A percentile compares a stretch with the other conserved stretches of the same genome.
phyloP scores from a whole-genome alignment of 2,797 vertebrate genomes.

The Phataginus tetradactyla region DNA sequence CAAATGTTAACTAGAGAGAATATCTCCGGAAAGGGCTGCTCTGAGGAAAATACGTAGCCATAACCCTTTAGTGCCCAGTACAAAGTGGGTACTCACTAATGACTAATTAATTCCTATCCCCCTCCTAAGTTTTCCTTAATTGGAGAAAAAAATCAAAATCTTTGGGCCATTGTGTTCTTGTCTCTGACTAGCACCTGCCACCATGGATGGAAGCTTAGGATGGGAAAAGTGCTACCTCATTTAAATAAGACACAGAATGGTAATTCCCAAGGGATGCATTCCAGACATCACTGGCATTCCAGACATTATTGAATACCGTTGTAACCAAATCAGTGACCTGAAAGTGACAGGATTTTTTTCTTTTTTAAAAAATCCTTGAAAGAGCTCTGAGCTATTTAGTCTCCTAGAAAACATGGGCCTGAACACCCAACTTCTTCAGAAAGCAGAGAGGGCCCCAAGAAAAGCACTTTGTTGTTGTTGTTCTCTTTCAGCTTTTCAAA shows the following conservation, averaged over 20 bases:
- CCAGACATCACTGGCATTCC: not conserved
- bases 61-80: not conserved
- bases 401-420: not conserved
- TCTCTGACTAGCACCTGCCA: not conserved
- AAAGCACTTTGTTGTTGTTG: not conserved
- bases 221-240: slow-evolving; percentile 54
- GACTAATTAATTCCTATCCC: not conserved
- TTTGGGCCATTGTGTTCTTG: not conserved
- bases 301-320: not conserved
- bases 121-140: not conserved
- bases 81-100: not conserved
- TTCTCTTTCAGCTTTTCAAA: not conserved
- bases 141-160: not conserved
- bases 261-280: slow-evolving; percentile 20
- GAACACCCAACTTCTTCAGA: not conserved
- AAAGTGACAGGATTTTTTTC: not conserved
- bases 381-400: not conserved
- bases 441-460: not conserved
- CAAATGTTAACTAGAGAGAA: not conserved
- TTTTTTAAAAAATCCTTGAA: not conserved
- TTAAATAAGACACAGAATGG: not conserved
- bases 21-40: not conserved
- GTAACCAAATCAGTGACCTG: not conserved
- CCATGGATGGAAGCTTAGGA: not conserved
- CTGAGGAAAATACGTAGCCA: not conserved